Evolutionary conservation across 2,113 vertebrate genomes (phyloP), one percentile per base, ranked within the genome.

Genomic region (Oncorhynchus gorbuscha): DNA sequence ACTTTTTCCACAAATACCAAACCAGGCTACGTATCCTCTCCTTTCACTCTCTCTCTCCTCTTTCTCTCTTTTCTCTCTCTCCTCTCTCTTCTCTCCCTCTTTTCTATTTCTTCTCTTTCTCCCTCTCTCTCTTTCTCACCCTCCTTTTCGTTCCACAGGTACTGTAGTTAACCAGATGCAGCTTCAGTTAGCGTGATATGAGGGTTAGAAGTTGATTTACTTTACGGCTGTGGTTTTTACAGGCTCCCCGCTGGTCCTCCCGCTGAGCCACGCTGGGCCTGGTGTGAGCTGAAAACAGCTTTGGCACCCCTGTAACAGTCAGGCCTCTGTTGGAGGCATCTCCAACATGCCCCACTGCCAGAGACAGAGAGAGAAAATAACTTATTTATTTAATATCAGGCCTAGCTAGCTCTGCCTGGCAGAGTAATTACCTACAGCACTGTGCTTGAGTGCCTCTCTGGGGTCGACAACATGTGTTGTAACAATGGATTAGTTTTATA

Each of bases 331-430:
- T 72, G 69, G 78, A 73, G 69, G 35, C 51, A 13, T 26, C 28
- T 35, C 35, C 18, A 8, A 39, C 30, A 35, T 30, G 20, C 28
- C 30, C 24, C 49, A 69, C 16, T 35, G 73, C 69, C 80, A 72
- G 58, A 77, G 76, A 51, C 65, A 64, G 64, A 51, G 69, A 68
- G 71, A 75, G 61, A n/a, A 14, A 35, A 14, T 20, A 20, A 76
- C 78, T 75, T 82, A 80, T 85, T 89, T 84, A 76, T 90, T 85
- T 89, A 78, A 84, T 87, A 79, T 78, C 84, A 67, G 78, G 72
- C 77, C 74, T 64, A 20, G 79, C 61, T 16, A 71, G 51, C 14
- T 69, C 80, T 74, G 81, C 69, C 80, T 74, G 71, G 72, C 71
- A 69, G 76, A 86, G 81, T 87, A 85, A 89, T 91, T 79, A 85